A percentile compares a stretch with the other conserved stretches of the same genome.
These are phyloP conservation scores for Acomys russatus DNA, from an alignment of 2,797 vertebrate genomes.

Conservation along the genomic window DNA sequence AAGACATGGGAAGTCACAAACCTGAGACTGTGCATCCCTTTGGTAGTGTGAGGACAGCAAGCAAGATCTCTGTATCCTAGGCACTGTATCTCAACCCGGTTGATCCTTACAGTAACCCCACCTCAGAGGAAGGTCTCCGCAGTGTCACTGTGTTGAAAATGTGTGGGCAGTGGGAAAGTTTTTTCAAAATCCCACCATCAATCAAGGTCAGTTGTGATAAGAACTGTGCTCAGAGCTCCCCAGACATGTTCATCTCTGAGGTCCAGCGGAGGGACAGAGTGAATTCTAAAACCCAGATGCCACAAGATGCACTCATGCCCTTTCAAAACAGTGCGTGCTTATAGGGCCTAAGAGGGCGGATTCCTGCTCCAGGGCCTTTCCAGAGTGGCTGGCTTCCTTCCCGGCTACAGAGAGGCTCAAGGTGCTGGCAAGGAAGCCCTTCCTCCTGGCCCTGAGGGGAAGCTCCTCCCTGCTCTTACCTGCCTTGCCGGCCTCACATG, in stretches of 20 bases:
- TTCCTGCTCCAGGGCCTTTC: background rate
- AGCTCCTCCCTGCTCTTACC: background rate
- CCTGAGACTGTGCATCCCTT: background rate
- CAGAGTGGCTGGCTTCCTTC: background rate
- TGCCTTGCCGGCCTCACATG: background rate
- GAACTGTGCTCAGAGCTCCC: background rate
- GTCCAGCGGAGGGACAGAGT: background rate
- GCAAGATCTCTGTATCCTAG: background rate
- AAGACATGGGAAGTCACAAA: conserved; percentile 57
- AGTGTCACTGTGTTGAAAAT: background rate
- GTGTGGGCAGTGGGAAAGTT: background rate
- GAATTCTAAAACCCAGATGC: background rate
- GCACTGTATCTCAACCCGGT: conserved; percentile 23
- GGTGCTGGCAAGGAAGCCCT: too few species aligned
- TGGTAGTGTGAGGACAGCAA: background rate
- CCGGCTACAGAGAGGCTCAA: background rate
- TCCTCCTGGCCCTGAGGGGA: background rate
- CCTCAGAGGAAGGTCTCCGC: background rate
- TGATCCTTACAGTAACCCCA: background rate
- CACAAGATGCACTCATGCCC: background rate
- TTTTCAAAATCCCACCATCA: background rate
- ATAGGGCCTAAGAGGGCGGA: too few species aligned
- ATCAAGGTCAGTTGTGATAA: background rate
- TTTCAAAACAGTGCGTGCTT: background rate
- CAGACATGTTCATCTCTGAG: background rate